Evolutionary conservation across 2,888 invertebrate species (phyloP), one percentile per base, ranked within the genome.

Genomic region (Xestia ashworthii): DNA sequence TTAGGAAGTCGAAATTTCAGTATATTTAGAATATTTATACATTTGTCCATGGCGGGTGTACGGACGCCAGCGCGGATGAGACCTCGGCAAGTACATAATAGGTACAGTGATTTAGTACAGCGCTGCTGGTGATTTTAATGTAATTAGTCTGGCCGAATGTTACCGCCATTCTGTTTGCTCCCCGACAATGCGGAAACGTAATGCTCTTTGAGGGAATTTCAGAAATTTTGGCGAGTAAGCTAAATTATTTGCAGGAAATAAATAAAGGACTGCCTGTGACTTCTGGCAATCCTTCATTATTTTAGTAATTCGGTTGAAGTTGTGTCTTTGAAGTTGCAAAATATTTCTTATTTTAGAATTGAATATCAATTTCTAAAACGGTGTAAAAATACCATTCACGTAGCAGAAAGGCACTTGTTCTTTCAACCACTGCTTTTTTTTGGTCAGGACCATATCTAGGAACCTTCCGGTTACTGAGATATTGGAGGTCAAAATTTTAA

Each of bases 21-120:
- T 96, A 95, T 95, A 96, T 96, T 95, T 95, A 93, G 95, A 95
- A 95, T 95, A 95, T 96, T 96, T 96, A 95, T 96, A 96, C 95
- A 95, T 95, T 95, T 93, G 95, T 95, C 93, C 93, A 92, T 89
- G 92, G 92, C 78, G 83, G 87, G 85, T 84, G 81, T 92, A 92
- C 91, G 94, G 93, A 93, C 93, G 93, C 91, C 92, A 89, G 89
- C 92, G 90, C 93, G 95, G 95, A 95, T 95, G 95, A 95, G 93
- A 93, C 92, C 91, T 90, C 91, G 91, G 82, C 89, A 90, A 94
- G 95, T 95, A 95, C 92, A 94, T 95, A 96, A 94, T 94, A 94
- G 94, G 94, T 93, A 92, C 92, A 90, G 95, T 96, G 96, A 96
- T 96, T 96, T 96, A 96, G 95, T 95, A 91, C 93, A 93, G 94